phyloP scores from a whole-genome alignment of 2,113 vertebrate genomes.

The Tautogolabrus adspersus region DNA sequence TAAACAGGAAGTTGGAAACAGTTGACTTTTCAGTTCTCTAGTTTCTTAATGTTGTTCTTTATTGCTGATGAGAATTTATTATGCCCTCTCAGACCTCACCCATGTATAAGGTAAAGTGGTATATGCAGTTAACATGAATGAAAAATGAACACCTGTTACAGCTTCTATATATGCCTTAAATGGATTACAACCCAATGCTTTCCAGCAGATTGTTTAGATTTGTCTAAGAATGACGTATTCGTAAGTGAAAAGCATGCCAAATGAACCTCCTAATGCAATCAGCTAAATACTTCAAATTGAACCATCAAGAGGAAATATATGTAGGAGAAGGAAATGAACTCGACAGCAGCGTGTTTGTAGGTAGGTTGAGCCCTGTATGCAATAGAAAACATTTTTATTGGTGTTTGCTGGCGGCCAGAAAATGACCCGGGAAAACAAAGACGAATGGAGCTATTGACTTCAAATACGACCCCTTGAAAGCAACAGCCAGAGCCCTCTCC shows the following conservation, averaged over 20 bases:
- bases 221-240: constrained; percentile 32
- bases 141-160: constrained; percentile 66
- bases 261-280: constrained; percentile 24
- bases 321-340: constrained; percentile 12
- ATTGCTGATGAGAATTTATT: constrained; percentile 18
- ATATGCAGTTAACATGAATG: constrained; percentile 65
- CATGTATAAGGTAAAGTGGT: constrained; percentile 45
- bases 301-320: not conserved
- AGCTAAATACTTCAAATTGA: constrained; percentile 11
- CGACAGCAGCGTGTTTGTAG: not conserved
- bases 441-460: constrained; percentile 75
- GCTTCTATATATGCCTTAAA: constrained; percentile 45
- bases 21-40: constrained; percentile 23
- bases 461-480: constrained; percentile 70
- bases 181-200: constrained; percentile 35
- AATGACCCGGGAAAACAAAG: constrained; percentile 66
- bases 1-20: constrained; percentile 19
- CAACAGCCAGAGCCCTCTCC: constrained; percentile 53
- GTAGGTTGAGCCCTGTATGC: constrained; percentile 18
- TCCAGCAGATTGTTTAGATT: constrained; percentile 34
- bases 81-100: constrained; percentile 36
- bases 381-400: constrained; percentile 56
- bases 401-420: constrained; percentile 53
- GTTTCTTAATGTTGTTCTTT: constrained; percentile 21
- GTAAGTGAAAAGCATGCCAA: constrained; percentile 5